These are phyloP conservation scores for Archaeoteleia sp. DNA, from an alignment of 2,888 invertebrate genomes.

Conservation along the genomic window DNA sequence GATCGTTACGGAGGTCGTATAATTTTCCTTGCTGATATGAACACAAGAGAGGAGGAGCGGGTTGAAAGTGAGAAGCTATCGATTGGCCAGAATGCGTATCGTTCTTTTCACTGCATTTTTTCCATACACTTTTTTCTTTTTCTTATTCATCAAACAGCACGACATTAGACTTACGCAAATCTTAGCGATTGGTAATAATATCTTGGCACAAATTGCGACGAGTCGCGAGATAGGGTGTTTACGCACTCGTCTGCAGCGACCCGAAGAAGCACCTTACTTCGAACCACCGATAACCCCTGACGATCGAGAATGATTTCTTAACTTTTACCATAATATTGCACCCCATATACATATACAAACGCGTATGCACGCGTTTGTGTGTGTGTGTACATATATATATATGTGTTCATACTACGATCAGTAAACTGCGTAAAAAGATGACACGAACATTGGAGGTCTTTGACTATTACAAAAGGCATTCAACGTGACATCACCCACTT, in stretches of 20 bases:
- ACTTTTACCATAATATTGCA: conserved; percentile 19
- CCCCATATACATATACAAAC: conserved; percentile 15
- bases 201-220: conserved; percentile 51
- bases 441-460: conserved; percentile 23
- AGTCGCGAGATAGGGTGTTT: conserved; percentile 67
- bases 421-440: conserved; percentile 9
- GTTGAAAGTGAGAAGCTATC: conserved; percentile 52
- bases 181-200: conserved; percentile 37
- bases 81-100: conserved; percentile 44
- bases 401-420: neutral
- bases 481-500: conserved; percentile 43
- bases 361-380: neutral
- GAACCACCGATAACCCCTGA: conserved; percentile 46
- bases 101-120: conserved; percentile 20
- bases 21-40: conserved; percentile 40
- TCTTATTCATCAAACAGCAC: conserved; percentile 23
- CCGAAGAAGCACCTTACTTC: conserved; percentile 59
- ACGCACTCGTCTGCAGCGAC: conserved; percentile 66
- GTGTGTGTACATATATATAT: neutral
- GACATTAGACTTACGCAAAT: conserved; percentile 46
- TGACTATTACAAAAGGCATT: conserved; percentile 28
- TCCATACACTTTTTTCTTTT: neutral
- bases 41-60: conserved; percentile 30
- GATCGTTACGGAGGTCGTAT: conserved; percentile 42
- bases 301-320: conserved; percentile 38